These are phyloP conservation scores for Ametastegia equiseti DNA, from an alignment of 2,888 invertebrate genomes.

Conservation along the genomic window DNA sequence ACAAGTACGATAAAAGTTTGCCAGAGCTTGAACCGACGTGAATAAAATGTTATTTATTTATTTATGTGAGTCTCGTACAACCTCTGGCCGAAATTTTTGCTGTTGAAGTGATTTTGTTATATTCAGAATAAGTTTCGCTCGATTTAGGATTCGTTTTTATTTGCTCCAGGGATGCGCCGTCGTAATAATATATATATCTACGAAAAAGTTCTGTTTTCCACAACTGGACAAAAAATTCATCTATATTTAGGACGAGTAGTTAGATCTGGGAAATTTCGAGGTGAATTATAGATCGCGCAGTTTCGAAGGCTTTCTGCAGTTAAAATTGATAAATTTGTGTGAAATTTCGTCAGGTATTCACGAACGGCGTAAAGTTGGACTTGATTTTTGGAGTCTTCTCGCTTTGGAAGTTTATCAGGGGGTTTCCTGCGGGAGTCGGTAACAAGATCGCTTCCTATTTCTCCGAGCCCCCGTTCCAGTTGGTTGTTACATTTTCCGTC, in stretches of 20 bases:
- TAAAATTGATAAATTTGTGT: neutral
- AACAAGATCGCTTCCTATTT: neutral
- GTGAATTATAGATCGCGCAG: neutral
- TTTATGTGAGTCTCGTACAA: neutral
- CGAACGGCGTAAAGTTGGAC: too few relatives aligned
- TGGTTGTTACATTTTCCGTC: slow-evolving; percentile 5
- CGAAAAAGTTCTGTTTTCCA: neutral
- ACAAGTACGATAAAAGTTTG: neutral
- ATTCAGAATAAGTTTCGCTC: neutral
- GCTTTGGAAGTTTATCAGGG: neutral
- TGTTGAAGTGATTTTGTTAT: neutral
- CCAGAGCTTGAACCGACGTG: neutral
- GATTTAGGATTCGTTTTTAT: neutral
- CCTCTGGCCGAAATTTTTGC: neutral
- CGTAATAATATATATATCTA: neutral
- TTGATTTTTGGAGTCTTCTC: neutral
- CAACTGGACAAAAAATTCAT: neutral
- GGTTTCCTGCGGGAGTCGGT: neutral
- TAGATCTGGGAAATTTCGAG: neutral
- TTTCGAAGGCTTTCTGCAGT: neutral
- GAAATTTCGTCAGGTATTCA: neutral
- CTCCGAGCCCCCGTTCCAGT: neutral
- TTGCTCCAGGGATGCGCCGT: neutral
- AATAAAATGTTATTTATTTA: neutral
- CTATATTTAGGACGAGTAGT: neutral